phyloP scores from a whole-genome alignment of 1,140 invertebrate species.

The Pristionchus pacificus region DNA sequence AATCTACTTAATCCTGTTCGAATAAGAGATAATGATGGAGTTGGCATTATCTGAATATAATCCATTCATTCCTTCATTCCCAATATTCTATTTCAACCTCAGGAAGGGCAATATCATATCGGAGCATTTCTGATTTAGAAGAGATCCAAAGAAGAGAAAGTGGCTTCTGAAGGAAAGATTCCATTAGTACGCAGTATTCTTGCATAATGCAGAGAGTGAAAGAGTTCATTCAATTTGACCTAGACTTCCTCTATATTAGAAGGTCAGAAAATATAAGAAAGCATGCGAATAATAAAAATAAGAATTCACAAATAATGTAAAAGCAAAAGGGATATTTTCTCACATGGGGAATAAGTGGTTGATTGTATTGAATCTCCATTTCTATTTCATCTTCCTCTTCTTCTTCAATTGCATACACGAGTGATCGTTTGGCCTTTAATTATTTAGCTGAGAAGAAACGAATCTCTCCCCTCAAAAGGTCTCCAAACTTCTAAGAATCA shows the following conservation, averaged over 20 bases:
- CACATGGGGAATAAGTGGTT: not conserved
- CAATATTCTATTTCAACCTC: slow-evolving; percentile 35
- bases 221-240: no score
- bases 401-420: not conserved
- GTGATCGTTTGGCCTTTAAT: not conserved
- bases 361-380: not conserved
- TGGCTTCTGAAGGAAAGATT: slow-evolving; percentile 18
- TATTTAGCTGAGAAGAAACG: no score
- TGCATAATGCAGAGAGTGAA: no score
- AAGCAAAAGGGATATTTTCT: no score
- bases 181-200: no score
- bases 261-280: no score
- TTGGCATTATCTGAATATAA: not conserved
- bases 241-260: no score
- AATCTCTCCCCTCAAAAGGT: no score
- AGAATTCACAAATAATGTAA: no score
- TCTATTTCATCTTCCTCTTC: slow-evolving; percentile 7
- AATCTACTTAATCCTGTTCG: not conserved
- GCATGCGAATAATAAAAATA: no score
- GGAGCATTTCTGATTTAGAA: slow-evolving; percentile 66
- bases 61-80: not conserved
- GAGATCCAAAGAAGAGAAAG: slow-evolving; percentile 59
- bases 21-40: not conserved
- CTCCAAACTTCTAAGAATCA: not conserved
- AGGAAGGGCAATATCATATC: slow-evolving; percentile 57